A percentile compares a stretch with the other conserved stretches of the same genome.
phyloP scores from a whole-genome alignment of 2,113 vertebrate genomes.

The Onychostoma macrolepis region DNA sequence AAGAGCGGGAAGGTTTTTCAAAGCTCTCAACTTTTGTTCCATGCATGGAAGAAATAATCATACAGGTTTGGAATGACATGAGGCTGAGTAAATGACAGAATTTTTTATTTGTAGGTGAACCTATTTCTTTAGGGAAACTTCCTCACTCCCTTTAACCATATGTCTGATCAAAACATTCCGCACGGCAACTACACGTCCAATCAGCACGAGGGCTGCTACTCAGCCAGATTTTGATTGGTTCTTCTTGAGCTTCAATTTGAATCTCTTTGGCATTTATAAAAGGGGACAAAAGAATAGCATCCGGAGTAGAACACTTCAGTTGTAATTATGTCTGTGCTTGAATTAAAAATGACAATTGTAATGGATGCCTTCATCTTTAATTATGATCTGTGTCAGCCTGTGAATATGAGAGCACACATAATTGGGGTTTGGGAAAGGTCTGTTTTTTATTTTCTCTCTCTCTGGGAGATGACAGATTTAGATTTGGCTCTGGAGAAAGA shows the following conservation, averaged over 20 bases:
- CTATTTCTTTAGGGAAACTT: not conserved
- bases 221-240: constrained; percentile 31
- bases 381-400: constrained; percentile 74
- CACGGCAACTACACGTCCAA: constrained; percentile 31
- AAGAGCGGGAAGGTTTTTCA: too few species aligned
- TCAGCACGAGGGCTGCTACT: not conserved
- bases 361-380: constrained; percentile 77
- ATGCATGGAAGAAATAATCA: not conserved
- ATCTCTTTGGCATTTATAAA: constrained; percentile 22
- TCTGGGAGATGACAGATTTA: constrained; percentile 44
- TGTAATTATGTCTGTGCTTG: constrained; percentile 69
- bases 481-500: constrained; percentile 39
- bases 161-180: constrained; percentile 3
- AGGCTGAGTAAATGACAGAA: not conserved
- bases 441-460: constrained; percentile 55
- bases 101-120: not conserved
- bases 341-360: constrained; percentile 76
- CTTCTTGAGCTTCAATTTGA: constrained; percentile 2
- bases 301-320: constrained; percentile 38
- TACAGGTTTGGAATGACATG: not conserved
- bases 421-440: constrained; percentile 67
- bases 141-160: not conserved
- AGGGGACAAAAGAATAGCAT: constrained; percentile 33
- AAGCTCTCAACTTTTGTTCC: not conserved
- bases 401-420: constrained; percentile 70